Evolutionary conservation across 2,797 vertebrate species (phyloP).

Genomic region (Mormyrus hasselquistii): DNA sequence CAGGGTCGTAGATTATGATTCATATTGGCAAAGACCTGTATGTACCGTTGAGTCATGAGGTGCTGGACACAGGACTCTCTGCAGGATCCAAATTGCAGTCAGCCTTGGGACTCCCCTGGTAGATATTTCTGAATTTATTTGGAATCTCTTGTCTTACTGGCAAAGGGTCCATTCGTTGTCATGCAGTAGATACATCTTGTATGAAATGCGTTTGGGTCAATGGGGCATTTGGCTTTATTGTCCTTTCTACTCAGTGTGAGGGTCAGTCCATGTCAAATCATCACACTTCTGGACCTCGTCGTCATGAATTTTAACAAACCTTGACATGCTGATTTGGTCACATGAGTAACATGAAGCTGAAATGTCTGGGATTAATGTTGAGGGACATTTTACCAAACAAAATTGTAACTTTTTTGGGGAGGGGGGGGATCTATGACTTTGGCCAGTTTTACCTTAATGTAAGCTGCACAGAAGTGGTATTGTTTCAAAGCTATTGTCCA

Average conservation of each 20-base stretch:
- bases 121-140: neutral
- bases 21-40: neutral
- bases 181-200: neutral
- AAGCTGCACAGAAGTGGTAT: no score
- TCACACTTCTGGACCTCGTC: no score
- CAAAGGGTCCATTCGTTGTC: neutral
- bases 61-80: neutral
- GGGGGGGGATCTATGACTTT: no score
- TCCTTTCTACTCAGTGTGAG: neutral
- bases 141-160: neutral
- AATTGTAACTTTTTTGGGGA: no score
- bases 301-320: no score
- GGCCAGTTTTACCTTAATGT: no score
- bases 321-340: no score
- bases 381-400: no score
- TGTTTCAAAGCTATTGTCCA: no score
- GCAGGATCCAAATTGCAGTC: neutral
- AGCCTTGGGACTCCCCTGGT: neutral
- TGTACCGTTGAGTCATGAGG: neutral
- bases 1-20: neutral
- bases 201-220: constrained; percentile 29
- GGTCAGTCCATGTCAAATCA: no score
- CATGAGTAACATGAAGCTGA: no score
- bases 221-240: constrained; percentile 5
- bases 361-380: no score